A percentile compares a stretch with the other conserved stretches of the same genome.
These are phyloP conservation scores for Seira musarum DNA, from an alignment of 2,888 invertebrate genomes.

Conservation along the genomic window DNA sequence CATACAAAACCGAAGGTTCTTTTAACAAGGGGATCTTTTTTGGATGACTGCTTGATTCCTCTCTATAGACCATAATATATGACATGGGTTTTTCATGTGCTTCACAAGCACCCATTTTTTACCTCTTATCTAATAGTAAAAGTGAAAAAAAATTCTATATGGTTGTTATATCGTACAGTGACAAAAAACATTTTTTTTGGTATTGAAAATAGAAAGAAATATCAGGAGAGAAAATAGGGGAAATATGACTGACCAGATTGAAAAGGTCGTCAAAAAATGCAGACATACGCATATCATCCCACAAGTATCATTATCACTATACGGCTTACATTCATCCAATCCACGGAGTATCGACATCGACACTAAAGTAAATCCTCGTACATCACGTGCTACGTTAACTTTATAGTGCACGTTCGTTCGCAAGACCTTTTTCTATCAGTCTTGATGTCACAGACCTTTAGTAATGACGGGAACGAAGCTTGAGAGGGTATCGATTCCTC, in stretches of 20 bases:
- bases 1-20: not conserved
- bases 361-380: not conserved
- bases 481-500: not conserved
- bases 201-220: not conserved
- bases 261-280: conserved; percentile 37
- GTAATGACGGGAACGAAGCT: too few relatives aligned
- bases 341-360: not conserved
- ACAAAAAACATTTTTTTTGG: too few relatives aligned
- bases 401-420: not conserved
- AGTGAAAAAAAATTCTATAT: not conserved
- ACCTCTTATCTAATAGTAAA: not conserved
- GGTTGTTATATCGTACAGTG: conserved; percentile 4
- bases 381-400: not conserved
- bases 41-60: conserved; percentile 26
- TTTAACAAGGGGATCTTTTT: not conserved
- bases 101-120: not conserved
- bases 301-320: not conserved
- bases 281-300: conserved; percentile 20
- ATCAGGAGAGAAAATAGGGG: not conserved
- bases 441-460: not conserved
- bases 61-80: not conserved
- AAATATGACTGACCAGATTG: conserved; percentile 31
- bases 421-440: not conserved
- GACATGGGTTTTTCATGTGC: conserved; percentile 27
- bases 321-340: not conserved